Evolutionary conservation across 1,140 invertebrate species (phyloP), one percentile per base, ranked within the genome.

Genomic region (Globodera ellingtonae): DNA sequence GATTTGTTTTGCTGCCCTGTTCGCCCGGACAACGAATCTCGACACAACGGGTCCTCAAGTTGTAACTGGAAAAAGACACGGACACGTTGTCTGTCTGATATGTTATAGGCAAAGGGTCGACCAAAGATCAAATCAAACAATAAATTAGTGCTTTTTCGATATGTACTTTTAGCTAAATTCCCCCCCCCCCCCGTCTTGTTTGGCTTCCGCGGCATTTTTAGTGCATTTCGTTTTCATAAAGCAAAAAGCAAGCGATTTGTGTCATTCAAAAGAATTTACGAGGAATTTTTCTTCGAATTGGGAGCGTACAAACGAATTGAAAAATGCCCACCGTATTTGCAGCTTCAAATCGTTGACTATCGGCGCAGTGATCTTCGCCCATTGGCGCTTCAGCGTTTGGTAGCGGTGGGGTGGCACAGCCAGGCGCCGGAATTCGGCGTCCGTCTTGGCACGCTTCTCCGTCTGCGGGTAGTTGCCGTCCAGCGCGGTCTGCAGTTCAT

Each of bases 281-380:
- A 24, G 24, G 24, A 24, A 1, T 24, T 24, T 24, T 24, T 24
- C 1, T n/a, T n/a, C n/a, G n/a, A n/a, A n/a, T n/a, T n/a, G n/a
- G n/a, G n/a, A 24, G 24, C 24, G 0, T 24, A 24, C 7, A 9
- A 6, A 72, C 35, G n/a, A 18, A 1, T 47, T 47, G 1, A 35
- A 35, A 35, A 35, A 35, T 35, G 35, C 18, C 48, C 67, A 88
- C 87, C 97, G 91, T 69, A 98, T 93, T 91, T 98, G 95, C 18
- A 99, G 91, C 82, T 97, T 92, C 52, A 99, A 91, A 90, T 98
- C 94, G 90, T 99, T 95, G 6, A 98, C 96, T 47, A 99, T 92
- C 0, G 97, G 96, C 74, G 94, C 94, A 87, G 97, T 97, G 84
- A 99, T 96, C 90, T 98, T 96, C 90, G 95, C 91, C 97, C 97